Conservation (phyloP, 2,888 invertebrate species). For the Lepidochrysops patricia region DNA sequence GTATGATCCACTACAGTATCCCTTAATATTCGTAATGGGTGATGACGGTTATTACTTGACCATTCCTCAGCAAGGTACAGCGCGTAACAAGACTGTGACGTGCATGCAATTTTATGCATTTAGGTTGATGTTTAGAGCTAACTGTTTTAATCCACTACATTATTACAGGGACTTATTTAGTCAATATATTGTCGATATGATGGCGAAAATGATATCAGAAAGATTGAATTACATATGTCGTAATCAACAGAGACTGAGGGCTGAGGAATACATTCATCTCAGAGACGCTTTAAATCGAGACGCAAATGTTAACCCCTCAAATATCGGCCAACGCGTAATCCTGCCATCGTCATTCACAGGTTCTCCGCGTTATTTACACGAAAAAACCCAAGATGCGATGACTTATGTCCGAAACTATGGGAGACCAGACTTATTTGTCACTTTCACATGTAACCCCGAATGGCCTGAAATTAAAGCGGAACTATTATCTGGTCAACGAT, state of each 20-base stretch:
- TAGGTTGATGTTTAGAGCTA: not conserved
- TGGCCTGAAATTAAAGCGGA: not conserved
- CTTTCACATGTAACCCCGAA: not conserved
- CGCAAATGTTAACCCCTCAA: not conserved
- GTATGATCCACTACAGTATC: conserved; percentile 27
- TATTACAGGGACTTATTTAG: conserved; percentile 6
- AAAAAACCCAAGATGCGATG: not conserved
- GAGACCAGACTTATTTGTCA: not conserved
- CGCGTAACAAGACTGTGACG: not conserved
- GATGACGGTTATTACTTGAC: conserved; percentile 23
- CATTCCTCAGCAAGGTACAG: not conserved
- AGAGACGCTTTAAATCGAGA: not conserved
- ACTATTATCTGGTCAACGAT: not conserved
- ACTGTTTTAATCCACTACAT: conserved; percentile 5
- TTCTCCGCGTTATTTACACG: not conserved
- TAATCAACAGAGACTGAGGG: conserved; percentile 5
- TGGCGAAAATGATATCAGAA: conserved; percentile 15
- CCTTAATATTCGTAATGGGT: conserved; percentile 22
- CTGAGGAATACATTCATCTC: not conserved
- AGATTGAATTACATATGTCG: conserved; percentile 9
- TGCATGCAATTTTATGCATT: conserved; percentile 12
- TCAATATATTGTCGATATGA: conserved; percentile 10
- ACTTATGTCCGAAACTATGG: not conserved
- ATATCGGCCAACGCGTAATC: not conserved
- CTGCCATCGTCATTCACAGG: not conserved